These are phyloP conservation scores for Apogon talboti DNA, from an alignment of 2,797 vertebrate genomes.

Conservation along the genomic window DNA sequence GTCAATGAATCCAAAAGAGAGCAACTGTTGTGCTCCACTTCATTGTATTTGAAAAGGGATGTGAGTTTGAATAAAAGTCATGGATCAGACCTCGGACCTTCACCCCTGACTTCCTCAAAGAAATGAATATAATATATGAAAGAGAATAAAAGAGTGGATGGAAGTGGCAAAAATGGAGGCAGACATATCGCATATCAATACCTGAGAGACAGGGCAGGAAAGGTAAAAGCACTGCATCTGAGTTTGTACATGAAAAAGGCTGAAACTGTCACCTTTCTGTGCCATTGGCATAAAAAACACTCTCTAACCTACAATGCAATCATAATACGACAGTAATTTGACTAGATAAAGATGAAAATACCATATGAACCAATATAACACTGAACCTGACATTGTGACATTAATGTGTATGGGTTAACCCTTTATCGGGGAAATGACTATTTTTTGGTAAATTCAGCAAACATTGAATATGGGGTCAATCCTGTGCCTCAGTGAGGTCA, in stretches of 20 bases:
- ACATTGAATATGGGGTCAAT: too few species aligned
- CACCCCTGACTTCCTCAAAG: constrained; percentile 45
- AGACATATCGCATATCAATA: constrained; percentile 23
- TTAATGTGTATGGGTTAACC: too few species aligned
- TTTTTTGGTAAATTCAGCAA: too few species aligned
- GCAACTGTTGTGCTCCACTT: background rate
- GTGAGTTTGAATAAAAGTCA: constrained; percentile 45
- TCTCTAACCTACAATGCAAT: too few species aligned
- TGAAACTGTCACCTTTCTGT: background rate
- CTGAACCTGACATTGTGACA: too few species aligned
- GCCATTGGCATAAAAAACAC: background rate
- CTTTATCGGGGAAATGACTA: too few species aligned
- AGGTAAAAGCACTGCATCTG: background rate
- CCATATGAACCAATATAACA: too few species aligned
- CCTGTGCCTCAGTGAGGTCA: too few species aligned
- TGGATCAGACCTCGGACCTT: constrained; percentile 48
- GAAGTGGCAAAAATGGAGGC: constrained; percentile 33
- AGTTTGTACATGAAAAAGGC: constrained; percentile 36
- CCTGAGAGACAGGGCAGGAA: background rate
- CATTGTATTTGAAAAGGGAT: constrained; percentile 35
- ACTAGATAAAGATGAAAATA: too few species aligned
- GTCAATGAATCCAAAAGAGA: constrained; percentile 40
- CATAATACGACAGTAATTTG: too few species aligned
- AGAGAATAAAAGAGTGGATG: constrained; percentile 14
- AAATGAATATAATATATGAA: constrained; percentile 31